Conservation (phyloP, 2,888 invertebrate genomes). For the Diarsia brunnea region DNA sequence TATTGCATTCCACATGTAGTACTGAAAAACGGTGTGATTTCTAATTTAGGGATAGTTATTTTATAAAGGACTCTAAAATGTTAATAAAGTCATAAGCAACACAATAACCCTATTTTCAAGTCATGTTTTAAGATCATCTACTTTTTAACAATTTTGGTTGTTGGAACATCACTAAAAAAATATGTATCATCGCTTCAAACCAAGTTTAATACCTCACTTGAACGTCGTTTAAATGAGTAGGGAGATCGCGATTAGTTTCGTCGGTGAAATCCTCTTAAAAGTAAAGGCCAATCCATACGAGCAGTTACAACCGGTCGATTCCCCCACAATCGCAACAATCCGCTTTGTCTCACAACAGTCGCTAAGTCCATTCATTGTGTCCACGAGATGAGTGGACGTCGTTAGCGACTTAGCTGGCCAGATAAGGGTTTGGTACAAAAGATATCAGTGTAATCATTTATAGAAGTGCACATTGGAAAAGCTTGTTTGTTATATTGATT, state of each 20-base stretch:
- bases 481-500: not conserved
- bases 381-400: conserved; percentile 87
- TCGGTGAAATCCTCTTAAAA: not conserved
- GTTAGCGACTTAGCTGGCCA: conserved; percentile 80
- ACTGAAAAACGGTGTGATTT: too few species aligned
- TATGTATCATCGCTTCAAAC: too few species aligned
- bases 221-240: not conserved
- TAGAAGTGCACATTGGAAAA: conserved; percentile 71
- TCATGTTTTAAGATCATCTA: too few species aligned
- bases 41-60: too few species aligned
- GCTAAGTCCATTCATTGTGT: conserved; percentile 87
- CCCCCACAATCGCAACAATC: conserved; percentile 75
- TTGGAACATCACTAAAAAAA: too few species aligned
- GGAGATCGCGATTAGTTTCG: not conserved
- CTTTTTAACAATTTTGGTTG: too few species aligned
- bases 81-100: too few species aligned
- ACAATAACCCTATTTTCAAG: too few species aligned
- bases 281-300: conserved; percentile 78
- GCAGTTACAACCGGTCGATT: conserved; percentile 73
- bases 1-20: too few species aligned
- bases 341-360: conserved; percentile 86
- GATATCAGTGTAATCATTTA: conserved; percentile 82
- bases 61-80: too few species aligned
- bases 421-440: conserved; percentile 86
- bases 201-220: too few species aligned